phyloP scores from a whole-genome alignment of 1,140 invertebrate species.

The Drosophila nigrodunni region DNA sequence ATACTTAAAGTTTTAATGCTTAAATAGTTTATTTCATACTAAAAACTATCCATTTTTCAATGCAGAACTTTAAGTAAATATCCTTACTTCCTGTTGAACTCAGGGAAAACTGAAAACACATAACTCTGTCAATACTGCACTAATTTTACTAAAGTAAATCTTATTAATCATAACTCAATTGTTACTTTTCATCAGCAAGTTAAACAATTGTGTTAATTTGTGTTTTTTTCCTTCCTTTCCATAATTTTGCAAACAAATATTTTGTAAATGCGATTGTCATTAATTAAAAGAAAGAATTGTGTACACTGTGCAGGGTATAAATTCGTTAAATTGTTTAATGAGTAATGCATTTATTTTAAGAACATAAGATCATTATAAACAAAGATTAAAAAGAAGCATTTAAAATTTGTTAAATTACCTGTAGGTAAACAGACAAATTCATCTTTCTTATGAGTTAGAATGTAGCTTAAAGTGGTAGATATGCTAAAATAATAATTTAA shows the following conservation, averaged over 20 bases:
- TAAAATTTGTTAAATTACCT: not conserved
- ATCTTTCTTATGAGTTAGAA: not conserved
- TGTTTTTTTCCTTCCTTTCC: not conserved
- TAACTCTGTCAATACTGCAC: not conserved
- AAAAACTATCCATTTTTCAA: not conserved
- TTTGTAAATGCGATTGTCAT: constrained; percentile 8
- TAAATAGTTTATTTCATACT: not conserved
- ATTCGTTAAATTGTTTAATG: not conserved
- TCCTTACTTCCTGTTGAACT: not conserved
- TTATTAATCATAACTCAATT: not conserved
- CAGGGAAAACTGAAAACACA: not conserved
- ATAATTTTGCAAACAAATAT: not conserved
- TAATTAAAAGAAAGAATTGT: not conserved
- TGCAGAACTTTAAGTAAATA: not conserved
- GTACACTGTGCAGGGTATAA: constrained; percentile 2
- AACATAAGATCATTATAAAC: not conserved
- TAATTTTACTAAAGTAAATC: not conserved
- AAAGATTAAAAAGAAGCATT: not conserved
- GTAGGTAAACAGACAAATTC: not conserved
- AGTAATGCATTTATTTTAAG: not conserved
- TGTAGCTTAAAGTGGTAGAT: not conserved
- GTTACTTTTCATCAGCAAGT: not conserved
- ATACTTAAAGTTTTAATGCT: not conserved
- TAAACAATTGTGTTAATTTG: not conserved
- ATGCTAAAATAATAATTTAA: not conserved